A percentile compares a stretch with the other conserved stretches of the same genome.
phyloP scores from a whole-genome alignment of 2,113 vertebrate species.

The Macrotus californicus region DNA sequence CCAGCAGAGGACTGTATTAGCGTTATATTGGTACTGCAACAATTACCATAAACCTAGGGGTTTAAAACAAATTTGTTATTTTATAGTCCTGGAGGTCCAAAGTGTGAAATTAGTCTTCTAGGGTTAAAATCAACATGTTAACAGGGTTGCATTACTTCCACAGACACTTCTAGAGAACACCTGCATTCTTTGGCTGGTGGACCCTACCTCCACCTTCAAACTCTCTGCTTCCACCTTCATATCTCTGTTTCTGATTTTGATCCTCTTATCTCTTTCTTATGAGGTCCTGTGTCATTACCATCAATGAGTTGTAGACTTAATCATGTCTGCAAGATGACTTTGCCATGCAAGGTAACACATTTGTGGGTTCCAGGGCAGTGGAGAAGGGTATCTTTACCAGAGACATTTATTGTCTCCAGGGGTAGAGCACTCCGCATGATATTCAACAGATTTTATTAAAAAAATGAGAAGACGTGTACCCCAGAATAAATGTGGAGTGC shows the following conservation, averaged over 20 bases:
- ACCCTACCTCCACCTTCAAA: not conserved
- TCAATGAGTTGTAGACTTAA: not conserved
- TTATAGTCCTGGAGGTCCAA: not conserved
- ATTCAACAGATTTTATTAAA: not conserved
- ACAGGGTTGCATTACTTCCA: not conserved
- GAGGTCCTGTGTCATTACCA: not conserved
- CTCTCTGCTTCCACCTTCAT: not conserved
- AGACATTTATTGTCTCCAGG: not conserved
- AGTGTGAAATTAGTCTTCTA: not conserved
- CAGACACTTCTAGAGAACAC: not conserved
- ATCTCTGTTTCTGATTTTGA: not conserved
- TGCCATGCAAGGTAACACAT: not conserved
- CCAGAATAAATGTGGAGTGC: not conserved
- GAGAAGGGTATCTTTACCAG: too few species aligned
- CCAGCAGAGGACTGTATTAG: not conserved
- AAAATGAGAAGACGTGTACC: not conserved
- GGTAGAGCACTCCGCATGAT: not conserved
- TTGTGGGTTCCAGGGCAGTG: not conserved
- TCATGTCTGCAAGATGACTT: not conserved
- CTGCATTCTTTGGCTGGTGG: not conserved
- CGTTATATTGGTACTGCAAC: not conserved
- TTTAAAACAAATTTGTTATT: not conserved
- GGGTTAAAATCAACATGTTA: not conserved
- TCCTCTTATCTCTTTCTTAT: not conserved
- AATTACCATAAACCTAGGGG: not conserved